A percentile compares a stretch with the other conserved stretches of the same genome.
These are phyloP conservation scores for Neocrepidodera transversa DNA, from an alignment of 2,888 invertebrate species.

Conservation along the genomic window DNA sequence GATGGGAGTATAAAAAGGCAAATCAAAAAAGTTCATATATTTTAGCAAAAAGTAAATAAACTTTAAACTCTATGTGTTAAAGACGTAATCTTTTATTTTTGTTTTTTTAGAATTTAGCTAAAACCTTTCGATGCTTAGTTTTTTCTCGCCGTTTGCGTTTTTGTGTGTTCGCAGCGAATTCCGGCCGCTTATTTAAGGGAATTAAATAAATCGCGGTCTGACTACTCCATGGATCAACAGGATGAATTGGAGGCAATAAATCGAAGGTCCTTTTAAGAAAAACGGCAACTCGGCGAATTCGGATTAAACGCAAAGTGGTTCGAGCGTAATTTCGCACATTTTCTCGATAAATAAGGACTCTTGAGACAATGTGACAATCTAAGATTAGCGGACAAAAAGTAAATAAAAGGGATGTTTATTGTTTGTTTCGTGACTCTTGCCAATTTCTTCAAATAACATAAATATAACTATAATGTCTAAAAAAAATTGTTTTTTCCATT, in stretches of 20 bases:
- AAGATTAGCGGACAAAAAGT: too few relatives aligned
- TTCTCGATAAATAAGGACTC: conserved; percentile 12
- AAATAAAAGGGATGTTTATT: too few relatives aligned
- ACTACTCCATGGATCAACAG: conserved; percentile 32
- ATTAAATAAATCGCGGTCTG: conserved; percentile 29
- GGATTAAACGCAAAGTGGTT: conserved; percentile 26
- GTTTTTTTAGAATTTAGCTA: too few relatives aligned
- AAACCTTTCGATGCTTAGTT: conserved; percentile 5
- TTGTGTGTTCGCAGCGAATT: conserved; percentile 7
- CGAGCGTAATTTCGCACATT: conserved; percentile 19
- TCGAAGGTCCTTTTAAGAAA: conserved; percentile 29
- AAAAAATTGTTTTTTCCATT: too few relatives aligned
- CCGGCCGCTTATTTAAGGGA: conserved; percentile 16
- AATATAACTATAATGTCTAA: too few relatives aligned
- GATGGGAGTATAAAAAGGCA: too few relatives aligned
- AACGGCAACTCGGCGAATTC: conserved; percentile 27
- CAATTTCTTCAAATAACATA: too few relatives aligned
- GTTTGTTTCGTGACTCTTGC: too few relatives aligned
- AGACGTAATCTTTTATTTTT: too few relatives aligned
- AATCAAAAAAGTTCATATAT: too few relatives aligned
- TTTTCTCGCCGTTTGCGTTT: conserved; percentile 2
- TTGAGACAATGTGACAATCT: background rate
- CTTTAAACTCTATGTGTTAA: too few relatives aligned
- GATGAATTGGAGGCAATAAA: conserved; percentile 33
- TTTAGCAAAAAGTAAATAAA: too few relatives aligned